Base-by-base conservation (phyloP, 2,797 vertebrate species). In the Coreius guichenoti region DNA sequence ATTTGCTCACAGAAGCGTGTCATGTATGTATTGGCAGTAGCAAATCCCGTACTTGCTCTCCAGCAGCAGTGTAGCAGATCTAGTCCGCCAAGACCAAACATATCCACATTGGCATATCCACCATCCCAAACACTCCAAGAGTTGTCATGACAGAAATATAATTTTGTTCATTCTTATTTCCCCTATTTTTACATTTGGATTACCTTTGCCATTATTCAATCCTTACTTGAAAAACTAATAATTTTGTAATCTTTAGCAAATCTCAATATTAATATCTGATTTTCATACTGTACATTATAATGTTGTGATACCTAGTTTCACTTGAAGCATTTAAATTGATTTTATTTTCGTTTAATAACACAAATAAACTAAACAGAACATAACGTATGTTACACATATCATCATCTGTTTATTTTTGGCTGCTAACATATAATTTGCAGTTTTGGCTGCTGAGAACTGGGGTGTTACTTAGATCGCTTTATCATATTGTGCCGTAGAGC, bases 401-500 rank as follows among this genome's bases (percentile, higher is more conserved):
- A 70, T 29, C 45, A 33, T 49, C 19, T n/a, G 3, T 47, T 43
- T 5, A 29, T 47, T 49, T 45, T 67, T 65, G 77, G n/a, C 29
- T 68, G 26, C 43, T 51, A 36, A 23, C 78, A 33, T 26, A 47
- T 21, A 17, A 49, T 80, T 63, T 70, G 14, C 23, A 19, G 33
- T n/a, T 81, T 43, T 63, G 7, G 13, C 4, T 5, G 7, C 58
- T 77, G 31, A 33, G 13, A 82, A 65, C 54, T 13, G 8, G 5
- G 12, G 36, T 31, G 56, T 65, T 74, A 19, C 39, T 33, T 29
- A 74, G 29, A 67, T 54, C 3, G 1, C 14, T 39, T 67, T 39
- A 51, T 83, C 70, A 80, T 45, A 39, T 39, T 76, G 9, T 47
- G 56, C 43, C 72, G 45, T 67, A 51, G 29, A 76, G 72, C 45